phyloP scores from a whole-genome alignment of 2,113 vertebrate genomes.

The Glaucidium brasilianum region DNA sequence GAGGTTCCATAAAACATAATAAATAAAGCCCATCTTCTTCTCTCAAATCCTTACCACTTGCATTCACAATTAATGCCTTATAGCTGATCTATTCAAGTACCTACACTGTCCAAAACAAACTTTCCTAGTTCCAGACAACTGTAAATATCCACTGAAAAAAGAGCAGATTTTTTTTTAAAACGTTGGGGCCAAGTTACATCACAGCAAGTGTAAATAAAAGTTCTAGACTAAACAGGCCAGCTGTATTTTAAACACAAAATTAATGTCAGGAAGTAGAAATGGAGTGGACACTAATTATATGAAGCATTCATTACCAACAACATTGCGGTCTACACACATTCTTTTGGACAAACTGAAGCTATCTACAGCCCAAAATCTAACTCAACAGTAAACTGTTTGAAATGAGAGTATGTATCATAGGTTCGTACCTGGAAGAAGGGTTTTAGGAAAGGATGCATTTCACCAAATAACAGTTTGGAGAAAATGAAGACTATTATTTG shows the following conservation, averaged over 20 bases:
- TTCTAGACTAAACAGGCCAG: slow-evolving; percentile 38
- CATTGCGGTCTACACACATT: background rate
- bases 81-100: background rate
- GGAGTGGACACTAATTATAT: slow-evolving; percentile 9
- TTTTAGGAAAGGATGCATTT: background rate
- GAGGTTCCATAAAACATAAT: background rate
- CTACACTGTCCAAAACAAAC: slow-evolving; percentile 6
- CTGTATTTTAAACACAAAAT: slow-evolving; percentile 35
- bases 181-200: slow-evolving; percentile 21
- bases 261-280: slow-evolving; percentile 38
- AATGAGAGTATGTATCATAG: background rate
- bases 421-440: background rate
- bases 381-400: background rate
- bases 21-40: background rate
- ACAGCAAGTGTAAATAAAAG: slow-evolving; percentile 55
- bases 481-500: background rate
- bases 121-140: background rate
- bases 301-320: background rate
- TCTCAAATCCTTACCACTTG: background rate
- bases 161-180: background rate
- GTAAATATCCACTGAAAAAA: slow-evolving; percentile 9
- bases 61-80: background rate
- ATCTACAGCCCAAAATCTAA: background rate
- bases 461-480: background rate
- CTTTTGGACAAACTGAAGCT: background rate